phyloP scores from a whole-genome alignment of 2,113 vertebrate genomes.

The Numida meleagris region DNA sequence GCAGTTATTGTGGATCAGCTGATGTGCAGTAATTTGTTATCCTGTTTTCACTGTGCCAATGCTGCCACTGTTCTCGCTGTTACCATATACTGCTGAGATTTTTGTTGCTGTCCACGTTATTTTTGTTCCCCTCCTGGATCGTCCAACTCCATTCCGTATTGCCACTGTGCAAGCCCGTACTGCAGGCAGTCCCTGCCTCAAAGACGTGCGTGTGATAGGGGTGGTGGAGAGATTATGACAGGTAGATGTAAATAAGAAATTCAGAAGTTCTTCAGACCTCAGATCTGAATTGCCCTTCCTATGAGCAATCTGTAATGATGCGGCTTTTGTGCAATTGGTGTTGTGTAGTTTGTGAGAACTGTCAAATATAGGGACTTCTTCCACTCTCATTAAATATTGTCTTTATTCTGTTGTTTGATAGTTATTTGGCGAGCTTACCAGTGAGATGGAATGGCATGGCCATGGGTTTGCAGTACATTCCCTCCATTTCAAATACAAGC shows the following conservation, averaged over 20 bases:
- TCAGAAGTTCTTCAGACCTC: not conserved
- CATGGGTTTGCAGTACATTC: not conserved
- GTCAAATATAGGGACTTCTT: not conserved
- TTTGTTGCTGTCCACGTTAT: not conserved
- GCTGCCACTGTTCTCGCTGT: not conserved
- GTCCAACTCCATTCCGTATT: not conserved
- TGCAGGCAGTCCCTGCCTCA: not conserved
- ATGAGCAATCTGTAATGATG: fast-evolving
- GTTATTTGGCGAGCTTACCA: not conserved
- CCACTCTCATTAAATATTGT: not conserved
- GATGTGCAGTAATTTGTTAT: not conserved
- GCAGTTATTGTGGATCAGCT: not conserved
- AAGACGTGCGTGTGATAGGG: not conserved
- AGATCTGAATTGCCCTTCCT: not conserved
- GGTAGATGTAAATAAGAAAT: not conserved
- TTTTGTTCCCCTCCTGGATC: not conserved
- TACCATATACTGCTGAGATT: not conserved
- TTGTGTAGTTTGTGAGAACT: not conserved
- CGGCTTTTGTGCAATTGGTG: not conserved
- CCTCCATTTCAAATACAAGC: not conserved
- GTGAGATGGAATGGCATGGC: not conserved
- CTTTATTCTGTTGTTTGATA: not conserved
- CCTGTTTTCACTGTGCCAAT: not conserved
- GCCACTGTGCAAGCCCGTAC: fast-evolving
- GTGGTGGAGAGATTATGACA: not conserved